Evolutionary conservation across 2,888 invertebrate species (phyloP), one percentile per base, ranked within the genome.

Genomic region (Melieria crassipennis): DNA sequence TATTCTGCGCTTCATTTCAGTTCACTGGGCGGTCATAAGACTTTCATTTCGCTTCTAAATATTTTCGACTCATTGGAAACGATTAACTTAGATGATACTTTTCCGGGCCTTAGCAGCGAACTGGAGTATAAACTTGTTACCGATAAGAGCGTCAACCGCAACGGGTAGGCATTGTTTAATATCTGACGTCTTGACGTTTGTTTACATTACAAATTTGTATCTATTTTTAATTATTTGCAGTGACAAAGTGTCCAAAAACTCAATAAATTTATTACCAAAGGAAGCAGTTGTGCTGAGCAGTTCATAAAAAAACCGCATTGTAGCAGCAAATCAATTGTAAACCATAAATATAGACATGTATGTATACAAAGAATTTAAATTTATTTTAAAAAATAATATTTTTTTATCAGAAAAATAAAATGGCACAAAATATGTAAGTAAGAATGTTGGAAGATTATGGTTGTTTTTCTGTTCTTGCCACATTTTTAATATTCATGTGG

Each of bases 41-140:
- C 85, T 0, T 84, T 87, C 10, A 80, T 89, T 0, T 87, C 87
- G 0, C 78, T 89, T 0, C 79, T 88, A 11, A 90, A 90, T 81
- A 77, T 90, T 64, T 86, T 84, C 4, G 78, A 83, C 50, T 69
- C 83, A 30, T 76, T 82, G 0, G 84, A 88, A 73, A 73, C 74
- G 0, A 81, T 88, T 1, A 86, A 88, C 74, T 77, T 89, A 47
- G 81, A 80, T 62, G 67, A 84, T 0, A 73, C 66, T 0, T 83
- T 83, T 62, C 66, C 69, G 11, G 72, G 74, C 5, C 72, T 86
- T 13, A 72, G 78, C 7, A 63, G 70, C 0, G 68, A 78, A 9
- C 70, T 86, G 43, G 75, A 79, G 13, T 86, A 85, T 70, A 78
- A 79, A 4, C 73, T 84, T 16, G 84, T 85, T 10, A 83, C 79